phyloP scores from a whole-genome alignment of 2,888 invertebrate genomes.

The Acronicta aceris region DNA sequence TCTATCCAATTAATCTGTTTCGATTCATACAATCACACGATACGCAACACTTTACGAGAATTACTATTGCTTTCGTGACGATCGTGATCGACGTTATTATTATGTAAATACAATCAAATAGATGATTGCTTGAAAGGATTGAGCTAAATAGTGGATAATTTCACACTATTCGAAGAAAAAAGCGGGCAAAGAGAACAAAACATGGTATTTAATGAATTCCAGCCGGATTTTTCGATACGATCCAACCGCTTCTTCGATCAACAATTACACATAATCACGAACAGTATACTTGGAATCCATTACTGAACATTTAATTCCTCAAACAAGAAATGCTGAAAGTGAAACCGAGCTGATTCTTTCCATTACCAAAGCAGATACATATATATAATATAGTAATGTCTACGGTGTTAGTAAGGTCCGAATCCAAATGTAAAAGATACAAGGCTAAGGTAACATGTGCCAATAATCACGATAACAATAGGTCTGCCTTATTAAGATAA shows the following conservation, averaged over 20 bases:
- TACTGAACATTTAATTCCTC: constrained; percentile 35
- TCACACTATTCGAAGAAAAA: constrained; percentile 3
- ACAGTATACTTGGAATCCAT: constrained; percentile 28
- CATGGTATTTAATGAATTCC: constrained; percentile 25
- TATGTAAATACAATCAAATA: constrained; percentile 21
- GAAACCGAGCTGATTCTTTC: constrained; percentile 33
- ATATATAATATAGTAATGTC: background rate
- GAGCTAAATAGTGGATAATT: background rate
- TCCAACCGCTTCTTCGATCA: constrained; percentile 12
- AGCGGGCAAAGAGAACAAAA: constrained; percentile 16
- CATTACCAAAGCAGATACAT: constrained; percentile 4
- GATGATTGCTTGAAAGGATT: constrained; percentile 12
- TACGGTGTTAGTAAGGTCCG: constrained; percentile 42
- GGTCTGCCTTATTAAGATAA: constrained; percentile 38
- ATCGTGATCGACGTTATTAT: constrained; percentile 3
- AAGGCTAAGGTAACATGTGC: constrained; percentile 52
- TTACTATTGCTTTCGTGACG: constrained; percentile 18
- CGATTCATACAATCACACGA: constrained; percentile 43
- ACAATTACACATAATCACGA: constrained; percentile 38
- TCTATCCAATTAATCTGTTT: constrained; percentile 59
- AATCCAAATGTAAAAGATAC: constrained; percentile 53
- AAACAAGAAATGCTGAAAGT: constrained; percentile 30
- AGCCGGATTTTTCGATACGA: constrained; percentile 3
- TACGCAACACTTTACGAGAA: constrained; percentile 40
- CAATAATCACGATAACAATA: constrained; percentile 55